A percentile compares a stretch with the other conserved stretches of the same genome.
Evolutionary conservation across 2,888 invertebrate species (phyloP).

Genomic region (Aphodius sticticus): DNA sequence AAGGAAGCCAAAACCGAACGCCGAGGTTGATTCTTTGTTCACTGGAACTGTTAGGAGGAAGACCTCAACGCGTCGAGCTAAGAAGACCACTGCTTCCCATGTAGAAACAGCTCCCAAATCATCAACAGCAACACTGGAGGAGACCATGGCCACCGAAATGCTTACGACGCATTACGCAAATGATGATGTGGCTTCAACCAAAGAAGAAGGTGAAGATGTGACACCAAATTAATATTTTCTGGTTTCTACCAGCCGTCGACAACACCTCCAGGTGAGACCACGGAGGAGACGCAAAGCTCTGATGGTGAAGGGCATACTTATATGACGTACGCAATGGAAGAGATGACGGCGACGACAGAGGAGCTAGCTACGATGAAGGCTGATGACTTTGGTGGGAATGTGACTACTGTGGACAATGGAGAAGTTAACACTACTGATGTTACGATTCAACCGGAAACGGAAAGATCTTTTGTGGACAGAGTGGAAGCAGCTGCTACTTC

Average conservation of each 20-base stretch:
- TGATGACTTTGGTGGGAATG: constrained; percentile 25
- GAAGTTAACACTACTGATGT: neutral
- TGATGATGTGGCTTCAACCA: neutral
- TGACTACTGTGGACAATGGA: constrained; percentile 15
- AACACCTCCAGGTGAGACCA: neutral
- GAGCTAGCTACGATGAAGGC: constrained; percentile 28
- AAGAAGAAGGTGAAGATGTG: neutral
- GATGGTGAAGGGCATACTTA: neutral
- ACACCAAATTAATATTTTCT: constrained; percentile 28
- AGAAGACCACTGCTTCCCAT: constrained; percentile 19
- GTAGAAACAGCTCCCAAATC: neutral
- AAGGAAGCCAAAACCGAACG: neutral
- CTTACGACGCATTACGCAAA: neutral
- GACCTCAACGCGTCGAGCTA: neutral
- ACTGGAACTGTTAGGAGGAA: neutral
- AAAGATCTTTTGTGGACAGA: neutral
- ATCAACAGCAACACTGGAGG: constrained; percentile 18
- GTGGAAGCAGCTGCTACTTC: neutral
- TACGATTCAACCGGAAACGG: constrained; percentile 32
- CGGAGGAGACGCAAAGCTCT: neutral
- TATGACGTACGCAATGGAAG: neutral
- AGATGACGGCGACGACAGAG: neutral
- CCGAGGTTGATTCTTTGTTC: constrained; percentile 10
- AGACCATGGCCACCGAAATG: neutral
- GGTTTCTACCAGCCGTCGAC: constrained; percentile 32